These are phyloP conservation scores for Leptinotarsa juncta DNA, from an alignment of 2,888 invertebrate genomes.

Conservation along the genomic window DNA sequence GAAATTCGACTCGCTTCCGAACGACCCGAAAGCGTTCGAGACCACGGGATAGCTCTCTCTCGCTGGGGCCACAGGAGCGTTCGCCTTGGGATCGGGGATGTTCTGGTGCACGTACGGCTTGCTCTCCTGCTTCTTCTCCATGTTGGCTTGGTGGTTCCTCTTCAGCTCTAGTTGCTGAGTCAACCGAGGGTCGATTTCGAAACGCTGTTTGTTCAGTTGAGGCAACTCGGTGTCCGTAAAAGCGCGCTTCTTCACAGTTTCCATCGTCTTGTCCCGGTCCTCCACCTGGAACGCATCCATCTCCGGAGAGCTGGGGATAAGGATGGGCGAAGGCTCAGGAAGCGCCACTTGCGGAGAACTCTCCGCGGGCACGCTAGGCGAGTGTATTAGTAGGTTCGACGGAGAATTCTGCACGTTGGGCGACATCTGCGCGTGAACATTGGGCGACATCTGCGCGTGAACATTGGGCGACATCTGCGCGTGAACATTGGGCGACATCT, in stretches of 20 bases:
- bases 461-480: slow-evolving; percentile 30
- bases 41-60: slow-evolving; percentile 30
- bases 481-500: slow-evolving; percentile 38
- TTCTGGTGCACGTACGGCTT: slow-evolving; percentile 58
- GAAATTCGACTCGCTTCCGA: slow-evolving; percentile 52
- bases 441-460: slow-evolving; percentile 41
- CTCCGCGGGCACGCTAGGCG: slow-evolving; percentile 32
- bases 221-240: slow-evolving; percentile 68
- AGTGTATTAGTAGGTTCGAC: slow-evolving; percentile 25
- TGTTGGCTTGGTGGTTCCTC: slow-evolving; percentile 45
- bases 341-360: neutral
- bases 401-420: slow-evolving; percentile 42
- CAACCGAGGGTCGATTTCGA: slow-evolving; percentile 43
- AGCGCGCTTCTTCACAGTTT: slow-evolving; percentile 72
- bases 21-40: slow-evolving; percentile 28
- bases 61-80: slow-evolving; percentile 19
- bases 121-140: slow-evolving; percentile 43
- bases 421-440: slow-evolving; percentile 29
- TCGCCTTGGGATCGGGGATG: slow-evolving; percentile 58
- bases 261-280: slow-evolving; percentile 41
- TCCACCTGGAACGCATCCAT: slow-evolving; percentile 42
- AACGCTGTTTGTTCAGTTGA: slow-evolving; percentile 42
- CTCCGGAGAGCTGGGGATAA: slow-evolving; percentile 8
- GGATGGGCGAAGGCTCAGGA: slow-evolving; percentile 11
- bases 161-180: slow-evolving; percentile 41